Base-by-base conservation (phyloP, 2,113 vertebrate genomes). In the Ceuthmochares aereus region DNA sequence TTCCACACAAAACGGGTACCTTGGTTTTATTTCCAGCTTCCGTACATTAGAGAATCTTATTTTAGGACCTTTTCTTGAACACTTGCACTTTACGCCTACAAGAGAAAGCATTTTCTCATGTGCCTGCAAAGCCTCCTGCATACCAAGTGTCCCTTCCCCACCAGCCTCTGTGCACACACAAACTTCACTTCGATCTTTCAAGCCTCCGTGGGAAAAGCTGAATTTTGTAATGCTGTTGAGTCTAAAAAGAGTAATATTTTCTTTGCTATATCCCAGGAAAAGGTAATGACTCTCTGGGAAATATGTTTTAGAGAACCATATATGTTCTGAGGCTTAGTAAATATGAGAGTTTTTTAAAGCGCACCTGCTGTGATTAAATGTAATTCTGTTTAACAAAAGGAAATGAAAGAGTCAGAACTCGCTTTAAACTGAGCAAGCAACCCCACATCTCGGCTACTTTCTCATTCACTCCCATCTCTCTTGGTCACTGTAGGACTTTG, bases 1-100 rank as follows among this genome's bases (percentile, higher is more conserved):
- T 97, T 99, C 99, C 90, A 99, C 99, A 85, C 99, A 99, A 96
- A 98, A 99, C 0, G 99, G 99, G 97, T 99, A 99, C 97, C 99
- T 99, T 45, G 99, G 99, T 98, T 99, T 99, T 93, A 99, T 98
- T 98, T 99, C 99, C 98, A 99, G 98, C 97, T 99, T 99, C 97
- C 99, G 98, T 10, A 99, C 99, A 7, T 99, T 99, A 97, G 99
- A 99, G 96, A 99, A 99, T 77, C 99, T 97, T 95, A 99, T 99
- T 98, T 99, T 99, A 59, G 99, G 99, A 54, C 99, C 99, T 98
- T 99, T 99, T 67, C 99, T 98, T 67, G 99, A 99, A 89, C 99
- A 99, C 82, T 99, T 99, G 98, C 99, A 99, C 97, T 99, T 99
- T 94, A 99, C 99, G 14, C 99, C 99, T 99, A 97, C 34, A 30